Evolutionary conservation across 2,888 invertebrate genomes (phyloP), one percentile per base, ranked within the genome.

Genomic region (Nematopogon swammerdamellus): DNA sequence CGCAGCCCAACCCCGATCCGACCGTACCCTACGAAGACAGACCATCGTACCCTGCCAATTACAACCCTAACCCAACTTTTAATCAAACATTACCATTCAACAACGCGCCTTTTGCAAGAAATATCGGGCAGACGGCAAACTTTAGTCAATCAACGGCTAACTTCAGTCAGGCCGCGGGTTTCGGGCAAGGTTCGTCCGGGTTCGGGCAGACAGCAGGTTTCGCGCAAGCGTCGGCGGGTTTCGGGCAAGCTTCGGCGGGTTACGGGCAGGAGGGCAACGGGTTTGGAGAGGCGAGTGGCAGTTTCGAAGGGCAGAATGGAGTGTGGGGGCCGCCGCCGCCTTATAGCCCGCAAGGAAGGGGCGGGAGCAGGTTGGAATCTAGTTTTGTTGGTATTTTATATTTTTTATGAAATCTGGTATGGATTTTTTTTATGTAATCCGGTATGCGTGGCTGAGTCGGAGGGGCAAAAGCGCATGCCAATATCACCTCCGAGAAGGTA

Each of bases 301-400:
- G 61, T 72, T 84, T 60, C 71, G 86, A 59, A 61, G 82, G 63
- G 52, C 82, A 63, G 68, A 85, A 71, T 64, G 92, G 75, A 0
- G 72, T 72, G 17, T 93, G 93, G 93, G 94, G 92, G 0, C 94
- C 93, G 0, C 93, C 93, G 1, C 93, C 94, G 0, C 93, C 93
- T 0, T 94, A 94, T 62, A 91, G 91, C 51, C 90, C 91, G 48
- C 90, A 90, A 36, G 91, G 91, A 1, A 60, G 77, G 2, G 67
- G 63, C 50, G 72, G 67, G 0, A 72, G 67, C 53, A 65, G 79
- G 77, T 74, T 43, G 53, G 57, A n/a, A n/a, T n/a, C n/a, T 53
- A 44, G n/a, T 25, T 25, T 25, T 25, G 8, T 25, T 25, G 25
- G 4, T 6, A 25, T 25, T 25, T 25, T 25, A 6, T 25, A 25